phyloP scores from a whole-genome alignment of 1,140 invertebrate species.

The Anastrepha ludens region DNA sequence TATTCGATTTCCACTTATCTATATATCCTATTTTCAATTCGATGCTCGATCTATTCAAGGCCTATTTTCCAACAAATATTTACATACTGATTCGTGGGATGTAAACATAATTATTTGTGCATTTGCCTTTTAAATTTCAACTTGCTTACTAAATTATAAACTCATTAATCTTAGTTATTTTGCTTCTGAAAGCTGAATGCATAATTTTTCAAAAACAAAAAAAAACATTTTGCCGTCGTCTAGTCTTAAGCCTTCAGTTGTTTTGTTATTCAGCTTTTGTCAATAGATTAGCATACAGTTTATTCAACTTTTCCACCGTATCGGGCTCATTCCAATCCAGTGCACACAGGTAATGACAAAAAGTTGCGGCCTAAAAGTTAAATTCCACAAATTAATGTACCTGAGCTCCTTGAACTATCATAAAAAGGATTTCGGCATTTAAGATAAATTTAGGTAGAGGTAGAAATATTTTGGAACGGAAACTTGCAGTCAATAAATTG shows the following conservation, averaged over 20 bases:
- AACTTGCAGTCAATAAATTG: neutral
- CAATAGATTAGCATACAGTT: neutral
- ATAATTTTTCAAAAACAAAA: neutral
- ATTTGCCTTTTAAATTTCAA: no score
- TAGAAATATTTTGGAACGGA: neutral
- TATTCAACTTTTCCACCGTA: neutral
- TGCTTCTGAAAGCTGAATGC: neutral
- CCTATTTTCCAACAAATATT: no score
- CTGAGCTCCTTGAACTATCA: neutral
- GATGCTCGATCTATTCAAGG: no score
- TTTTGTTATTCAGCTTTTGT: neutral
- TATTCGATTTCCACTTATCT: no score
- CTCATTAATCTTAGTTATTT: neutral
- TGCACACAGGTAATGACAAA: neutral
- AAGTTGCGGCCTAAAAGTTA: neutral
- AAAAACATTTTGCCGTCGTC: neutral
- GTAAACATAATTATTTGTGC: no score
- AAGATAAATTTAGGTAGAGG: neutral
- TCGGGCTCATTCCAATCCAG: neutral
- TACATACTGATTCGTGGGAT: no score
- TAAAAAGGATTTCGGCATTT: neutral
- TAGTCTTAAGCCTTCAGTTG: neutral
- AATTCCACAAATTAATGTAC: neutral
- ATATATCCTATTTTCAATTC: no score
- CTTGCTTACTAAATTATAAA: no score